These are phyloP conservation scores for Crotophaga sulcirostris DNA, from an alignment of 2,113 vertebrate genomes.

Conservation along the genomic window DNA sequence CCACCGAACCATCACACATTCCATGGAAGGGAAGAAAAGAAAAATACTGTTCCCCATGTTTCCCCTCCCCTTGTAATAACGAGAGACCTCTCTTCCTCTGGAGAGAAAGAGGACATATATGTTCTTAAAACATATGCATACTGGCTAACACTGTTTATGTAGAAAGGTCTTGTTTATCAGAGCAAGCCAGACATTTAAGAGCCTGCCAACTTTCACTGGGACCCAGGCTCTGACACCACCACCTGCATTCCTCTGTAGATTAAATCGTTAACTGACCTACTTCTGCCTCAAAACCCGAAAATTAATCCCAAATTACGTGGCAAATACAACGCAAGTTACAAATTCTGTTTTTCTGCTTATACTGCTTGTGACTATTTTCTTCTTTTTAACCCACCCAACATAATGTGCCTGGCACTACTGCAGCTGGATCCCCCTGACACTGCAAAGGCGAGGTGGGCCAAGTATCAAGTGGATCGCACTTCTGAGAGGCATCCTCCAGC, in stretches of 20 bases:
- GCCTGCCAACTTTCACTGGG: not conserved
- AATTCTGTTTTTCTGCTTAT: not conserved
- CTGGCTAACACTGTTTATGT: not conserved
- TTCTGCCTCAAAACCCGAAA: not conserved
- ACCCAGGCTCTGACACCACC: not conserved
- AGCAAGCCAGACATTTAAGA: not conserved
- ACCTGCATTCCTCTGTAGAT: not conserved
- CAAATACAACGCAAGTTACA: not conserved
- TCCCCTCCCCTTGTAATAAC: not conserved
- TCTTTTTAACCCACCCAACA: not conserved
- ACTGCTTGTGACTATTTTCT: not conserved
- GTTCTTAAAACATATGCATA: not conserved
- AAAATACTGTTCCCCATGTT: not conserved
- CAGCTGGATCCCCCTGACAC: not conserved
- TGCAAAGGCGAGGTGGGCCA: not conserved
- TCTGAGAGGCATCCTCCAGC: not conserved
- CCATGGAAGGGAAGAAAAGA: not conserved
- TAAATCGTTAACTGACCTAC: not conserved
- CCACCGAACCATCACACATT: not conserved
- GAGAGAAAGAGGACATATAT: not conserved
- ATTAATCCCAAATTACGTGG: not conserved
- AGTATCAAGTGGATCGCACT: not conserved
- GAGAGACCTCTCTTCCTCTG: not conserved
- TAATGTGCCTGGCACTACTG: not conserved
- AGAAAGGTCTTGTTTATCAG: not conserved